Evolutionary conservation across 2,113 vertebrate genomes (phyloP).

Genomic region (Toxotes jaculatrix): DNA sequence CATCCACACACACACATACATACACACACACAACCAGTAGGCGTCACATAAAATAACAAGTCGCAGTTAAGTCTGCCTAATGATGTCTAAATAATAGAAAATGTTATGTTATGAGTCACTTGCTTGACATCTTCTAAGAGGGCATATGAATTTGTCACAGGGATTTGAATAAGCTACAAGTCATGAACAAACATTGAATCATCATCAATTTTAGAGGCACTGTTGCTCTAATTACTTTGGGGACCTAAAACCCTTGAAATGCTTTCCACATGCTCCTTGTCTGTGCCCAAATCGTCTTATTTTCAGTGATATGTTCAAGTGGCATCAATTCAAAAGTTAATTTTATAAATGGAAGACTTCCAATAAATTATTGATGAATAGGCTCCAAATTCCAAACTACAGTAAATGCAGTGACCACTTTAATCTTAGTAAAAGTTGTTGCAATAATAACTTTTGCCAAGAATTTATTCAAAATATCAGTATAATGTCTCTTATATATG

Average conservation of each 20-base stretch:
- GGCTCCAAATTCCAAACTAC: neutral
- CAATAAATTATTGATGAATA: neutral
- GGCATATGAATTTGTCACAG: neutral
- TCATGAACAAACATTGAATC: slow-evolving; percentile 13
- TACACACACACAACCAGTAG: neutral
- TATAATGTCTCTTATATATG: neutral
- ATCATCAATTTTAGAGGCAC: slow-evolving; percentile 14
- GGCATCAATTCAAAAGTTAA: neutral
- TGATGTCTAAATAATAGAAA: neutral
- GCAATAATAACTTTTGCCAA: neutral
- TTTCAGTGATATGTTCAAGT: slow-evolving; percentile 10
- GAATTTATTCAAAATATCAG: slow-evolving; percentile 15
- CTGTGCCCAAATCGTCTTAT: neutral
- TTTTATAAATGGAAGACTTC: neutral
- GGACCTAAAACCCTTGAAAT: neutral
- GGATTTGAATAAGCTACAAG: neutral
- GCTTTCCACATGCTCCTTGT: neutral
- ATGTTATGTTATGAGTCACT: slow-evolving; percentile 6
- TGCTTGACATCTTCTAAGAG: neutral
- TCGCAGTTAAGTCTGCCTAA: neutral
- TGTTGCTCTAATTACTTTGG: slow-evolving; percentile 15
- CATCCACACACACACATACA: neutral
- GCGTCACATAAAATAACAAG: neutral
- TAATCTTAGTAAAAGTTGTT: neutral
- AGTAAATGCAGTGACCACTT: neutral